Evolutionary conservation across 2,797 vertebrate species (phyloP).

Genomic region (Oreonectes daqikongensis): DNA sequence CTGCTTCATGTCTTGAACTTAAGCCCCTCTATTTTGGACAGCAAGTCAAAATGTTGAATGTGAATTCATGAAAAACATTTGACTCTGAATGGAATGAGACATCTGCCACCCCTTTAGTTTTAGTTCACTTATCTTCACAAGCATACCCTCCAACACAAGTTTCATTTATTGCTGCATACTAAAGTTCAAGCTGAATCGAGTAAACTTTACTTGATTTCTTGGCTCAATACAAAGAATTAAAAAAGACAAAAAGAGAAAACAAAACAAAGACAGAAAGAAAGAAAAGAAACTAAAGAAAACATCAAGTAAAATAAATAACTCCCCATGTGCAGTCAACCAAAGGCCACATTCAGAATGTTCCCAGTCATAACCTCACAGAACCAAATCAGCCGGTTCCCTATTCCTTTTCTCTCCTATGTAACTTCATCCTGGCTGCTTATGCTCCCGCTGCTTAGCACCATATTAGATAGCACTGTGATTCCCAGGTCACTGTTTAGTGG

Average conservation of each 20-base stretch:
- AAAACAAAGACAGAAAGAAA: background rate
- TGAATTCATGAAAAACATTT: background rate
- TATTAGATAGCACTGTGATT: constrained; percentile 38
- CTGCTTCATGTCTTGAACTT: background rate
- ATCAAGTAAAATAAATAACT: constrained; percentile 14
- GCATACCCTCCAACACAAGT: background rate
- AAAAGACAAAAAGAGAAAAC: background rate
- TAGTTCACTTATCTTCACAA: background rate
- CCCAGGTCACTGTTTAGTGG: constrained; percentile 43
- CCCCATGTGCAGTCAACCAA: constrained; percentile 12
- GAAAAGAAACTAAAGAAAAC: background rate
- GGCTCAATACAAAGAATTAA: background rate
- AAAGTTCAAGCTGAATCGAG: too few species aligned
- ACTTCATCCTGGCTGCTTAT: constrained; percentile 16
- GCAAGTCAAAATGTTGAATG: background rate
- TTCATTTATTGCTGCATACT: too few species aligned
- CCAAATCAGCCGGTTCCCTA: background rate
- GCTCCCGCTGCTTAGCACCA: constrained; percentile 13
- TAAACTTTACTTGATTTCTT: background rate
- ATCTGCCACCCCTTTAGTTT: too few species aligned
- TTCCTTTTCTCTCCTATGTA: constrained; percentile 16
- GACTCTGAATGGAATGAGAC: background rate
- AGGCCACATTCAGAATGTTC: constrained; percentile 37
- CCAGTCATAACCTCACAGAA: constrained; percentile 30
- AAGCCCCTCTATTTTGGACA: background rate